phyloP scores from a whole-genome alignment of 2,113 vertebrate genomes.

The Nothobranchius furzeri region DNA sequence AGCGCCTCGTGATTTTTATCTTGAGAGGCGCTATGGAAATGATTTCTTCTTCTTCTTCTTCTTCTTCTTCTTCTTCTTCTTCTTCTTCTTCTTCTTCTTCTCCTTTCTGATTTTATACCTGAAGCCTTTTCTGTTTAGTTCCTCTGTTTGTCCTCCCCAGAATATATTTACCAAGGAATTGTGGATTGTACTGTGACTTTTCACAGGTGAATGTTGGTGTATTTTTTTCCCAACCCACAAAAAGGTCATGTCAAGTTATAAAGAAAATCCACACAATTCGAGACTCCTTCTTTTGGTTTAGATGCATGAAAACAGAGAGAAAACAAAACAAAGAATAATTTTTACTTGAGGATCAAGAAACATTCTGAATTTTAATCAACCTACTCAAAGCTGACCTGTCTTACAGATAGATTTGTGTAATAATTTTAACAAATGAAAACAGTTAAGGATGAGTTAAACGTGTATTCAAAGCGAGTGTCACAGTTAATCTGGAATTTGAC shows the following conservation, averaged over 20 bases:
- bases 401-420: neutral
- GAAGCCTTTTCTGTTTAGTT: neutral
- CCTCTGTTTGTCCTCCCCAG: neutral
- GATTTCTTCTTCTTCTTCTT: too few relatives aligned
- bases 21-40: too few relatives aligned
- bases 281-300: conserved; percentile 35
- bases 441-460: neutral
- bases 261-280: conserved; percentile 31
- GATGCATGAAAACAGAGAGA: conserved; percentile 35
- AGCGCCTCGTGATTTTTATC: too few relatives aligned
- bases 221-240: conserved; percentile 35
- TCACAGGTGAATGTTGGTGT: conserved; percentile 47
- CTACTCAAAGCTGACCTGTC: neutral
- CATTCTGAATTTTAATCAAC: neutral
- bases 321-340: conserved; percentile 12
- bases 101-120: neutral
- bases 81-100: too few relatives aligned
- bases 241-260: conserved; percentile 57
- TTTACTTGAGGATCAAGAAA: conserved; percentile 5
- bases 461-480: too few relatives aligned
- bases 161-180: conserved; percentile 46
- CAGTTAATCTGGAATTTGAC: too few relatives aligned
- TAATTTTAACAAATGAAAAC: neutral
- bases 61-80: too few relatives aligned
- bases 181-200: conserved; percentile 56